Evolutionary conservation across 2,797 vertebrate genomes (phyloP), one percentile per base, ranked within the genome.

Genomic region (Malacoctenus gilli): DNA sequence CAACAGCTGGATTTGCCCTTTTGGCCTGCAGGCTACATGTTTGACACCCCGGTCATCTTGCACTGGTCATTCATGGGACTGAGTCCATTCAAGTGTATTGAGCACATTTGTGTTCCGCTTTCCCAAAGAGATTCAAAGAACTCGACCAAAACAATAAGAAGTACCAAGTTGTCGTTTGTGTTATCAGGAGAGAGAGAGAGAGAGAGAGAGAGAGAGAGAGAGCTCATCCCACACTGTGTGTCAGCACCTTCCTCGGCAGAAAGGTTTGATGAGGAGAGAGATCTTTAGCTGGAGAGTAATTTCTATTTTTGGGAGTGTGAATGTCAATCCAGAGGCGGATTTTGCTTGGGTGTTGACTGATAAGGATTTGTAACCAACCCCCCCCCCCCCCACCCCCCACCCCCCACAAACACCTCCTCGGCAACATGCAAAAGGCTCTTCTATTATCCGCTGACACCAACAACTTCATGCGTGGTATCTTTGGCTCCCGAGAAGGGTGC

Each of bases 251-350:
- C 56, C 48, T 41, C 72, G 56, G 57, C 69, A 77, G 85, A 55
- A 74, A 82, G 77, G 52, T 82, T 85, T 81, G 75, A 90, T 85
- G 74, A 83, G 46, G 68, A 72, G 59, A 76, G 67, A 68, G 75
- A 79, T 75, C 62, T 68, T 80, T 63, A 54, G 69, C 51, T 35
- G 57, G 66, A 67, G 53, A 56, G 58, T 74, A 30, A 30, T 28
- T 48, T 68, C 36, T 68, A 51, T 42, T 49, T 36, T 48, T 61
- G n/a, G n/a, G 23, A 64, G 59, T 62, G 22, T 28, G 22, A 44
- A 16, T 66, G 44, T 65, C 74, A 74, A 77, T 74, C 42, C 59
- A 35, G 21, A 64, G 53, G 34, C 30, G 31, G 60, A 51, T 65
- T 58, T 54, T 40, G 81, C 53, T 67, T 22, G 38, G 64, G 41